Conservation (phyloP, 2,888 invertebrate genomes). For the Bombyx huttoni region DNA sequence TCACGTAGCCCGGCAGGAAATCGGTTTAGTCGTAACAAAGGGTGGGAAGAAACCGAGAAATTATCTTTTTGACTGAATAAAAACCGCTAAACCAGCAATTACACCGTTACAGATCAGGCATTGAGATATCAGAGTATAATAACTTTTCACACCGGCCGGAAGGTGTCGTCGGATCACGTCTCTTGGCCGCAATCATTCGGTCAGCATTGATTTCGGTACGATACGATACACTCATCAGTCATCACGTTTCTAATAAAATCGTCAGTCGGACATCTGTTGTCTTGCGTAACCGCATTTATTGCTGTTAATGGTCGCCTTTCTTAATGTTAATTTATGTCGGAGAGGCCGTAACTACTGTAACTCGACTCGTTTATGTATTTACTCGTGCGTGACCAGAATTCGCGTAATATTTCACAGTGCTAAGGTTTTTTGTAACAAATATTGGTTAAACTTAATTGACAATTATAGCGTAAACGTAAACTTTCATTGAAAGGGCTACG, state of each 20-base stretch:
- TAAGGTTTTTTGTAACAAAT: neutral
- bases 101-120: constrained; percentile 63
- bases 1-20: constrained; percentile 66
- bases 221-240: constrained; percentile 30
- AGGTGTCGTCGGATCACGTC: constrained; percentile 62
- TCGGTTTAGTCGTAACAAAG: constrained; percentile 64
- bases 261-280: constrained; percentile 49
- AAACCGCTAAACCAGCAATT: constrained; percentile 69
- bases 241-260: constrained; percentile 68
- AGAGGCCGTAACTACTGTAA: constrained; percentile 20
- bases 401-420: neutral
- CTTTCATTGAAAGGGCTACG: neutral
- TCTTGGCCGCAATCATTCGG: constrained; percentile 39
- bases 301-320: constrained; percentile 52
- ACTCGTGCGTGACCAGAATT: neutral
- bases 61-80: constrained; percentile 59
- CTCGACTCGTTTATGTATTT: constrained; percentile 13
- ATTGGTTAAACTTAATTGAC: neutral
- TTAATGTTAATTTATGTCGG: constrained; percentile 45
- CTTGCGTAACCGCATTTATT: constrained; percentile 65
- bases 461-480: neutral
- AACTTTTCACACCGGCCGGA: constrained; percentile 66
- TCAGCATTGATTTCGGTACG: constrained; percentile 44
- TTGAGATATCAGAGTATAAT: constrained; percentile 67
- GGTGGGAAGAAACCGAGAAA: constrained; percentile 67